These are phyloP conservation scores for Crambe crambe DNA, from an alignment of 37 sponge, comb jelly and placozoan genomes.

Conservation along the genomic window DNA sequence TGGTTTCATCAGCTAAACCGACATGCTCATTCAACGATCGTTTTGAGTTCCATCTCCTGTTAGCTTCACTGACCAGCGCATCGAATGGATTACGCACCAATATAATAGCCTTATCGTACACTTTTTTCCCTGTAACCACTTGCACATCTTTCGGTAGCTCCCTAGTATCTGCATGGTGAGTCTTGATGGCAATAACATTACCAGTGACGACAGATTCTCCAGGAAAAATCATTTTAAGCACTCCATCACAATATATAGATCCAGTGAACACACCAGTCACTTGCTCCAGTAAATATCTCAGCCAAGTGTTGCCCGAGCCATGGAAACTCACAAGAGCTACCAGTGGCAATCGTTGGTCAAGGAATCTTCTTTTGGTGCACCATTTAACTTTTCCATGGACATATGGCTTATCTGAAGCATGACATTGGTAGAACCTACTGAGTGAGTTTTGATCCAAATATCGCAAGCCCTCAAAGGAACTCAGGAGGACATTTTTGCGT, in stretches of 20 bases:
- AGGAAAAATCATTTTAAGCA: conserved; percentile 45
- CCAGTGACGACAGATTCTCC: conserved; percentile 60
- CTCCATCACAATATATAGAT: conserved; percentile 75
- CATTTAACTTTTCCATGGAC: not conserved
- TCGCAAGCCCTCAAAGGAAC: conserved; percentile 17
- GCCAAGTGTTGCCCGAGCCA: conserved; percentile 87
- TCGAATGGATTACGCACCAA: conserved; percentile 64
- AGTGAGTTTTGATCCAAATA: conserved; percentile 41
- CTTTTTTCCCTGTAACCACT: conserved; percentile 3
- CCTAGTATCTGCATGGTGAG: conserved; percentile 45
- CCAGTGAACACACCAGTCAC: conserved; percentile 74
- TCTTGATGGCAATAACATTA: conserved; percentile 71
- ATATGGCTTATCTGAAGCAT: not conserved
- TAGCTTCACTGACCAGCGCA: conserved; percentile 70
- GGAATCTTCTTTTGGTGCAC: conserved; percentile 46
- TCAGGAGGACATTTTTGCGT: conserved; percentile 4
- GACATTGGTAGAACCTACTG: conserved; percentile 32
- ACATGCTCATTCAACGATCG: conserved; percentile 28
- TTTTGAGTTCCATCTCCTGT: conserved; percentile 57
- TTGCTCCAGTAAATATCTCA: conserved; percentile 74
- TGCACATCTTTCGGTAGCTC: conserved; percentile 30
- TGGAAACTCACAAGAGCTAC: conserved; percentile 78
- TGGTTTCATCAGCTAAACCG: conserved; percentile 49
- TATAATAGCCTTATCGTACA: conserved; percentile 63
- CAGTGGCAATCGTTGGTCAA: conserved; percentile 18